A percentile compares a stretch with the other conserved stretches of the same genome.
These are phyloP conservation scores for Sinocyclocheilus anshuiensis DNA, from an alignment of 2,113 vertebrate genomes.

Conservation along the genomic window DNA sequence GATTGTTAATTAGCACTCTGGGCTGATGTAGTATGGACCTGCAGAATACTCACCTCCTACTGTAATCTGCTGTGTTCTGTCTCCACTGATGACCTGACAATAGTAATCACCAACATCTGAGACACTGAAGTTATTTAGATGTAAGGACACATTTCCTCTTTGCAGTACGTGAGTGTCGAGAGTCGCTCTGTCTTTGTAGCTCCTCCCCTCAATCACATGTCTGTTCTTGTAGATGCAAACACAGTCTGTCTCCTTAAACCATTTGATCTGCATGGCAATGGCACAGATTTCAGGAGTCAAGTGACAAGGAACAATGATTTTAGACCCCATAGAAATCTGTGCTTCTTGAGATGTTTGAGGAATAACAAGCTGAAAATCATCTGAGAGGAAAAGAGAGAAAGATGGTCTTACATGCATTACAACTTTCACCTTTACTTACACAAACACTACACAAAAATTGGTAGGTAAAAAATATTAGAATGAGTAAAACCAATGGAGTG, in stretches of 20 bases:
- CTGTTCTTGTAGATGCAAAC: neutral
- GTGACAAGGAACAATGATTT: neutral
- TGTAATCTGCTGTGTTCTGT: neutral
- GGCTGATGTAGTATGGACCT: neutral
- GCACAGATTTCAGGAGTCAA: neutral
- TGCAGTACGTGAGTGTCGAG: neutral
- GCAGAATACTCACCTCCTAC: constrained; percentile 9
- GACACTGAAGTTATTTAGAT: neutral
- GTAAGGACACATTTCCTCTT: neutral
- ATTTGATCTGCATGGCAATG: neutral
- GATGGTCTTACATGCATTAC: neutral
- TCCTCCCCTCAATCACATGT: neutral
- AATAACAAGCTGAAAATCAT: neutral
- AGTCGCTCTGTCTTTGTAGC: neutral
- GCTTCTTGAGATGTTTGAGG: neutral
- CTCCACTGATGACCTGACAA: neutral
- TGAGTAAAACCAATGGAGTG: too few species aligned
- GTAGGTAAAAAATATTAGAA: too few species aligned
- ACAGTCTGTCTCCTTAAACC: constrained; percentile 12
- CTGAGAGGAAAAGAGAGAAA: constrained; percentile 1
- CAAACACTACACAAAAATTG: neutral
- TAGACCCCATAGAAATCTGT: neutral
- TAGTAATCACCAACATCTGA: constrained; percentile 17
- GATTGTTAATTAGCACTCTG: neutral
- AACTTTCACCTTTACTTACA: neutral